phyloP scores from a whole-genome alignment of 2,113 vertebrate species.

The Chroicocephalus ridibundus region DNA sequence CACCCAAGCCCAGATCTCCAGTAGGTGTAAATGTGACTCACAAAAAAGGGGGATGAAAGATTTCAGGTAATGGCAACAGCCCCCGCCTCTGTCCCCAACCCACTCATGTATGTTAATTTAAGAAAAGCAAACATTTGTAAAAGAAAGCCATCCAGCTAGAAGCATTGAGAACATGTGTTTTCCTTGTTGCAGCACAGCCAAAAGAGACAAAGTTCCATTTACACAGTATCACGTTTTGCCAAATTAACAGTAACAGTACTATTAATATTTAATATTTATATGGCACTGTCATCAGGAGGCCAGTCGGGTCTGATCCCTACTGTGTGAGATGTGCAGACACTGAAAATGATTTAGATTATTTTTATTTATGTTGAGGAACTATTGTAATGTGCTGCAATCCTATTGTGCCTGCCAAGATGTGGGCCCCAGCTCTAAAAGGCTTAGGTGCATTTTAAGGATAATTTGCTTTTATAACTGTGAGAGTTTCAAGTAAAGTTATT shows the following conservation, averaged over 20 bases:
- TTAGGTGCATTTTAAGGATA: background rate
- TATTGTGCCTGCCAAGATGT: background rate
- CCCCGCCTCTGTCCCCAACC: background rate
- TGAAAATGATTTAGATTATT: background rate
- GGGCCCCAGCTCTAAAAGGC: background rate
- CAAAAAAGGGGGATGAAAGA: background rate
- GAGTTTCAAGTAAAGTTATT: background rate
- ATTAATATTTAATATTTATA: constrained; percentile 51
- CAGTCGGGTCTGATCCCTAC: background rate
- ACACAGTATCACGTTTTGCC: constrained; percentile 11
- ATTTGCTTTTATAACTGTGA: background rate
- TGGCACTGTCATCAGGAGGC: background rate
- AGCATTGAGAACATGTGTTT: constrained; percentile 36
- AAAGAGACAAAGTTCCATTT: constrained; percentile 33
- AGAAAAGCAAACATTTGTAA: constrained; percentile 40
- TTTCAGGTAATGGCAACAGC: background rate
- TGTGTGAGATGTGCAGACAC: background rate
- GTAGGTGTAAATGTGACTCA: background rate
- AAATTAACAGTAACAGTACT: constrained; percentile 32
- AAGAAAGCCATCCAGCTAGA: constrained; percentile 17
- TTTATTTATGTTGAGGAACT: background rate
- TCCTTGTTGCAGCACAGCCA: constrained; percentile 10
- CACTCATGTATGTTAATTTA: background rate
- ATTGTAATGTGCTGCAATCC: background rate
- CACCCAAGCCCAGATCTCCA: background rate